These are phyloP conservation scores for Diuraphis noxia DNA, from an alignment of 1,140 invertebrate genomes.

Conservation along the genomic window DNA sequence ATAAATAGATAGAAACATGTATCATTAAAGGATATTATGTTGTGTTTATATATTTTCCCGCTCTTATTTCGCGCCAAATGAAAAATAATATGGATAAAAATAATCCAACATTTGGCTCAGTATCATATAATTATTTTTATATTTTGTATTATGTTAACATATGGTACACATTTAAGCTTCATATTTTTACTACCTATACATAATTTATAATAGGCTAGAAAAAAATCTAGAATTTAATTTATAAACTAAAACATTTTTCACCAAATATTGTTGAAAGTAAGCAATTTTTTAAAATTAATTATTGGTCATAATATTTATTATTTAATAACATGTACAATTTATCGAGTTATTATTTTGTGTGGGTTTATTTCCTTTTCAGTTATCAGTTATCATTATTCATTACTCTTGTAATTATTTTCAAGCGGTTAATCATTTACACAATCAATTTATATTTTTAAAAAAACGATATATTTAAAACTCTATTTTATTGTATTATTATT, in stretches of 20 bases:
- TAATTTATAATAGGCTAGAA: background rate
- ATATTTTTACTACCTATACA: background rate
- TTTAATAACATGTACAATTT: background rate
- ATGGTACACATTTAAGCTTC: background rate
- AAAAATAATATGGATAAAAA: slow-evolving; percentile 33
- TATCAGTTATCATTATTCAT: background rate
- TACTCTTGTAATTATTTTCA: background rate
- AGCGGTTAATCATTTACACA: background rate
- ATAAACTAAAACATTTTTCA: background rate
- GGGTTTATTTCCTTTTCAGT: background rate
- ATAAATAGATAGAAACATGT: background rate
- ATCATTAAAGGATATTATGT: background rate
- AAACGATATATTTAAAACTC: too few relatives aligned
- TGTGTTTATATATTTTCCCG: slow-evolving; percentile 26
- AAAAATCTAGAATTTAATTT: background rate
- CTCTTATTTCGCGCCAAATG: slow-evolving; percentile 32
- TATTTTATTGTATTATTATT: background rate
- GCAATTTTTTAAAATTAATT: background rate
- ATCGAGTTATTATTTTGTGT: background rate
- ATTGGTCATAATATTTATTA: background rate
- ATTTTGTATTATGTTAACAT: slow-evolving; percentile 23
- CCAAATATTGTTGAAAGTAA: background rate
- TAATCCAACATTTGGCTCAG: slow-evolving; percentile 35
- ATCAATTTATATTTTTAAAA: background rate
- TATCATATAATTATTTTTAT: slow-evolving; percentile 42